Conservation (phyloP, 2,113 vertebrate genomes). For the Anas platyrhynchos region DNA sequence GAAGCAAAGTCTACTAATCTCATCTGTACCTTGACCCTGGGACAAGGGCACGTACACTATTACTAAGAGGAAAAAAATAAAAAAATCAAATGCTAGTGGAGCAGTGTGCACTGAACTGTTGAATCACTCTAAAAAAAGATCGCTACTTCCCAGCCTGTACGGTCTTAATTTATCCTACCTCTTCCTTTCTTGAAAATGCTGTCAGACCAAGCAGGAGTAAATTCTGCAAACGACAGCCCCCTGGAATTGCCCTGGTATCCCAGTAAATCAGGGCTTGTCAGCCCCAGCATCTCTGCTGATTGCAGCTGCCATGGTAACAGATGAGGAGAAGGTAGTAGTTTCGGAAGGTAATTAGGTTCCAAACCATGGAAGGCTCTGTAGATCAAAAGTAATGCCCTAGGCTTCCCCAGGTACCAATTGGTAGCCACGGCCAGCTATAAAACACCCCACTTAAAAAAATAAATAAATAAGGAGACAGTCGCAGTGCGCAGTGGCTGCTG, state of each 20-base stretch:
- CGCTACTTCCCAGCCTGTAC: background rate
- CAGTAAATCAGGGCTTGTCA: constrained; percentile 36
- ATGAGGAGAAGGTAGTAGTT: constrained; percentile 5
- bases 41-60: background rate
- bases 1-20: background rate
- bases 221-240: background rate
- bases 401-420: background rate
- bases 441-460: background rate
- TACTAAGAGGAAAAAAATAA: background rate
- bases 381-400: constrained; percentile 25
- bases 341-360: constrained; percentile 41
- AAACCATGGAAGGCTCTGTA: background rate
- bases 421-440: background rate
- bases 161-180: constrained; percentile 27
- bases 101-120: background rate
- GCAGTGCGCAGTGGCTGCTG: background rate
- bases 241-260: constrained; percentile 27
- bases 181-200: background rate
- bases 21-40: background rate
- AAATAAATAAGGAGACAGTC: background rate
- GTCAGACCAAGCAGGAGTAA: background rate
- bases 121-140: background rate
- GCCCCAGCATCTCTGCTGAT: background rate
- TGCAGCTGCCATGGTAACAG: constrained; percentile 53
- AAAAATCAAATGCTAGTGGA: background rate